These are phyloP conservation scores for Bombus affinis DNA, from an alignment of 1,140 invertebrate species.

Conservation along the genomic window DNA sequence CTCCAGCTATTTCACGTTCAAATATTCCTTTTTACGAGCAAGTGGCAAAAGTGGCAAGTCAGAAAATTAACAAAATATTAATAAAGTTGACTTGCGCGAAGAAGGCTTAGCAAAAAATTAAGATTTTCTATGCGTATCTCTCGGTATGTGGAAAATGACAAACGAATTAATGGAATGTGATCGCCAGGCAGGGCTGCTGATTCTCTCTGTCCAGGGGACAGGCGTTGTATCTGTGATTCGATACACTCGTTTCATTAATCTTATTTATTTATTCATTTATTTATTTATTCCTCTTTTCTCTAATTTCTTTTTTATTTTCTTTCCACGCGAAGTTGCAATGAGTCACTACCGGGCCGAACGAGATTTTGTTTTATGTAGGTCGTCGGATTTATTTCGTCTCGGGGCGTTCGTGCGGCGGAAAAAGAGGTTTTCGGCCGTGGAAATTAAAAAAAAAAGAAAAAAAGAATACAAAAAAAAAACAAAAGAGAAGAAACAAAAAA, in stretches of 20 bases:
- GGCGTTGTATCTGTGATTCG: not conserved
- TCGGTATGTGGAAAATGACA: not conserved
- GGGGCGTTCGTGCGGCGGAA: not conserved
- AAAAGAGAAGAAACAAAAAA: not conserved
- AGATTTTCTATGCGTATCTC: not conserved
- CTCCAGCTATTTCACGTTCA: no score
- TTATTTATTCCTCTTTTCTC: not conserved
- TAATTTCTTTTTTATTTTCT: conserved; percentile 1
- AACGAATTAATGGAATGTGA: not conserved
- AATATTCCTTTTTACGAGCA: no score
- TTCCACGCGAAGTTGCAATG: not conserved
- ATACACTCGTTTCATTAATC: conserved; percentile 15
- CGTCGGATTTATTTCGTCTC: conserved; percentile 20
- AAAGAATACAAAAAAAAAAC: not conserved
- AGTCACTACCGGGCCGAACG: conserved; percentile 20
- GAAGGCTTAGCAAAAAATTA: no score
- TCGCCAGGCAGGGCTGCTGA: not conserved
- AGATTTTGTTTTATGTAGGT: conserved; percentile 35
- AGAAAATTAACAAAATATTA: no score
- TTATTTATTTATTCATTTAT: conserved; percentile 10
- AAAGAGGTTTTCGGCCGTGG: not conserved
- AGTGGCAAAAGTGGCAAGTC: no score
- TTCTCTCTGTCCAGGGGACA: not conserved
- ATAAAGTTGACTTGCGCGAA: no score
- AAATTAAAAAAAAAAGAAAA: not conserved